These are phyloP conservation scores for Vesta saturnalis DNA, from an alignment of 2,888 invertebrate genomes.

Conservation along the genomic window DNA sequence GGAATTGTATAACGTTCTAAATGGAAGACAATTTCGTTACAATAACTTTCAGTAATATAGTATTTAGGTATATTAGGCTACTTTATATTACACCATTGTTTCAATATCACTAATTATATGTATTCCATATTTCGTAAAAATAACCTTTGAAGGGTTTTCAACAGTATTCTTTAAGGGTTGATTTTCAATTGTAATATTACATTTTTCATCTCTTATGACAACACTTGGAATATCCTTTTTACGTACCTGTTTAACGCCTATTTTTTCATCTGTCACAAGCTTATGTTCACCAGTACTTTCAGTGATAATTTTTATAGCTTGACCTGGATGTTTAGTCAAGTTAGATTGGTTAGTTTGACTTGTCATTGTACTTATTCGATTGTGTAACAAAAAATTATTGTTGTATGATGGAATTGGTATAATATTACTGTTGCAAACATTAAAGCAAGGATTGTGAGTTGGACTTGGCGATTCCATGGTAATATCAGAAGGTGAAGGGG, in stretches of 20 bases:
- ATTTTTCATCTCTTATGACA: slow-evolving; percentile 60
- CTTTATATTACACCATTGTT: slow-evolving; percentile 68
- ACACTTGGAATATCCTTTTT: slow-evolving; percentile 59
- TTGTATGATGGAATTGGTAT: slow-evolving; percentile 38
- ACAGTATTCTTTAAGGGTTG: slow-evolving; percentile 58
- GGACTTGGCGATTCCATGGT: slow-evolving; percentile 66
- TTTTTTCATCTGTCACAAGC: slow-evolving; percentile 46
- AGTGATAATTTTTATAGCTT: slow-evolving; percentile 78
- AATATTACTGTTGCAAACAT: slow-evolving; percentile 61
- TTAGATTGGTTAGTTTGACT: slow-evolving; percentile 46
- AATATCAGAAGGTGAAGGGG: slow-evolving; percentile 67
- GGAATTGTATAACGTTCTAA: too few species aligned
- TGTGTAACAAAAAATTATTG: slow-evolving; percentile 50
- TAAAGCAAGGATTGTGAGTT: slow-evolving; percentile 57
- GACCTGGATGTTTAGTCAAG: slow-evolving; percentile 71
- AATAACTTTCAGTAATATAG: background rate
- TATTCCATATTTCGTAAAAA: slow-evolving; percentile 80
- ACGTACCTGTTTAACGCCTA: slow-evolving; percentile 41
- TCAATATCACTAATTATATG: slow-evolving; percentile 83
- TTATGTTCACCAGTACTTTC: slow-evolving; percentile 62
- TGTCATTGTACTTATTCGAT: slow-evolving; percentile 52
- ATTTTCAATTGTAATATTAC: slow-evolving; percentile 52
- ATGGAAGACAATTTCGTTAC: background rate
- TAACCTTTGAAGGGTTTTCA: slow-evolving; percentile 71
- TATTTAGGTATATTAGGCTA: background rate